Conservation (phyloP, 2,113 vertebrate species). For the Eptesicus fuscus region DNA sequence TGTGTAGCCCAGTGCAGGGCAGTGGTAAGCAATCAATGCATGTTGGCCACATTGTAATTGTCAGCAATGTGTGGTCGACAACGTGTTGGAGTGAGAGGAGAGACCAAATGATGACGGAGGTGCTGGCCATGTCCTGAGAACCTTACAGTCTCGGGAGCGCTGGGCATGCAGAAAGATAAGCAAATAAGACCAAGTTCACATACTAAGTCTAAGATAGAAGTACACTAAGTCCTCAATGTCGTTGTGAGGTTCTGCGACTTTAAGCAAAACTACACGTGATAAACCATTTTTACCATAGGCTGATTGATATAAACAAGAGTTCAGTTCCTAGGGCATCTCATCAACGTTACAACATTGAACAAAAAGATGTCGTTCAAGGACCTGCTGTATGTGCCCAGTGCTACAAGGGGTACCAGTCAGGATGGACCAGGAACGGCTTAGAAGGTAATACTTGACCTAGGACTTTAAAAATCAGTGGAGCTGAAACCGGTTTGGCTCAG, state of each 20-base stretch:
- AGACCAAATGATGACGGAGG: not conserved
- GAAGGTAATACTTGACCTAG: not conserved
- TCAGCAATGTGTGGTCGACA: not conserved
- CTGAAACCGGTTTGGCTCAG: too few relatives aligned
- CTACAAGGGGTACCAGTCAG: not conserved
- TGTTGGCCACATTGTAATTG: not conserved
- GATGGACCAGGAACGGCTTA: not conserved
- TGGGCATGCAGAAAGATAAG: not conserved
- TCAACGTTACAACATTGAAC: not conserved
- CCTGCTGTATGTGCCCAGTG: not conserved
- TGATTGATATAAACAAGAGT: not conserved
- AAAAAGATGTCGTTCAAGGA: not conserved
- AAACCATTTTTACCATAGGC: not conserved
- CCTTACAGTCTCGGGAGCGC: not conserved
- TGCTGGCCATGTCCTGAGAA: not conserved
- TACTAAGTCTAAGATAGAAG: not conserved
- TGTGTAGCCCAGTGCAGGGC: not conserved
- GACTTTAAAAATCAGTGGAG: not conserved
- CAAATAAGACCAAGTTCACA: not conserved
- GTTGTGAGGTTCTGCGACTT: not conserved
- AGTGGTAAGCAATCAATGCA: not conserved
- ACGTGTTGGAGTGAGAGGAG: not conserved
- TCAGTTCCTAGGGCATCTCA: not conserved
- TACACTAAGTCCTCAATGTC: not conserved
- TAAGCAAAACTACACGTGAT: not conserved